Base-by-base conservation (phyloP, 2,113 vertebrate species). In the Neomonachus schauinslandi region DNA sequence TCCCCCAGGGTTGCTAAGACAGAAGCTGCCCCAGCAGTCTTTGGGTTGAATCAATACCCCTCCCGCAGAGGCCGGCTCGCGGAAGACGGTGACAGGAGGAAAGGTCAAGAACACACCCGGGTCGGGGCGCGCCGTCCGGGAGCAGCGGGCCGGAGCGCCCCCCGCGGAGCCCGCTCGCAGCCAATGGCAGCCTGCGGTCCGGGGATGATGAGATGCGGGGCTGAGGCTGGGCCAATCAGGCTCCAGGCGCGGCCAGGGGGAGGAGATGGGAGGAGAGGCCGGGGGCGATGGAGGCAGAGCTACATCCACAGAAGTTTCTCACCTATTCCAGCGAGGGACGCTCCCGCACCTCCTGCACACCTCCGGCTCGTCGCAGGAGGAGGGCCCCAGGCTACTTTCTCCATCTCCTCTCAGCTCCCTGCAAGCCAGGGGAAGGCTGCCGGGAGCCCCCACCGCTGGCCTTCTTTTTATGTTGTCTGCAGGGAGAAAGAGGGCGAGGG, bases 251-350 rank as follows among this genome's bases (percentile, higher is more conserved):
- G 95, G 97, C 95, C 84, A 36, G 39, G 82, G 94, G 98, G 96
- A 87, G 98, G 96, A 51, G 91, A 71, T 24, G 91, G 31, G 87
- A 93, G 91, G 84, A 69, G 96, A 90, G 96, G 89, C 96, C 91
- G 21, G 71, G 83, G 96, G 83, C 67, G 94, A 97, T 97, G 97
- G 97, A 96, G 95, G 77, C 82, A 2, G 57, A 11, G 57, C 94
- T 90, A 76, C 87, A 46, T 33, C 61, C 7, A 26, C 98, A 80
- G 42, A 97, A 98, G 98, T 98, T 98, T 98, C 97, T 96, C 98
- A 97, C 98, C 98, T 98, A 72, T 16, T 46, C 24, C 72, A 2
- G 94, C 72, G 53, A 71, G 67, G n/a, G n/a, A 0, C 39, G 89
- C 94, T 85, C 72, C 94, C 36, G 61, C 90, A 63, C 24, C 91